Base-by-base conservation (phyloP, 2,888 invertebrate genomes). In the Furcula furcula region DNA sequence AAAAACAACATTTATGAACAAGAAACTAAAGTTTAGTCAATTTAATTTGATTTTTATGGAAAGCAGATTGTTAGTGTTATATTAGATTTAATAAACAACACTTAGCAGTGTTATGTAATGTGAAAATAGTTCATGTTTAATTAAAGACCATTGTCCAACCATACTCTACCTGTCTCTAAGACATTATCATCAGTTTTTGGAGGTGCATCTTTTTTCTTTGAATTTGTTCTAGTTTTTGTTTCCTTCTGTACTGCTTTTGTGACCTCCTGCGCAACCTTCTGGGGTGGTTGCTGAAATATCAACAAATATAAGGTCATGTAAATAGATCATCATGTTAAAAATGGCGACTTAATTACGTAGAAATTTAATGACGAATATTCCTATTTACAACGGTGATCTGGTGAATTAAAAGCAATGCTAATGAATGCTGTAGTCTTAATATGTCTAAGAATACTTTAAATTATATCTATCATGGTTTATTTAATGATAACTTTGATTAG, bases 141-240 rank as follows among this genome's bases (percentile, higher is more conserved):
- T n/a, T n/a, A n/a, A n/a, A n/a, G n/a, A n/a, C n/a, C n/a, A n/a
- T n/a, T n/a, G n/a, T n/a, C n/a, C n/a, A n/a, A n/a, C n/a, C n/a
- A n/a, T n/a, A 9, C 18, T 7, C 2, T 66, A 85, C 86, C 86
- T 76, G 73, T 68, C 56, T 86, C 83, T 59, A 82, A 65, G 48
- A 64, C 65, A 64, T 74, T 76, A 36, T 71, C 68, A 58, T 75
- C 58, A 49, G 60, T 56, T 60, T 69, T 73, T 51, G 73, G 62
- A 43, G 64, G 66, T 36, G 73, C 74, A 42, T 71, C 70, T 47
- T 76, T 81, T 54, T 80, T 80, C 52, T 70, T 75, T 18, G 54
- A 42, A 46, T 44, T 61, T 31, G 54, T 36, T 49, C 68, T 76
- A 35, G 36, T 55, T 50, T 76, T 76, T 21, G 48, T 18, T 31